These are phyloP conservation scores for Molossus alvarezi DNA, from an alignment of 2,797 vertebrate species.

Conservation along the genomic window DNA sequence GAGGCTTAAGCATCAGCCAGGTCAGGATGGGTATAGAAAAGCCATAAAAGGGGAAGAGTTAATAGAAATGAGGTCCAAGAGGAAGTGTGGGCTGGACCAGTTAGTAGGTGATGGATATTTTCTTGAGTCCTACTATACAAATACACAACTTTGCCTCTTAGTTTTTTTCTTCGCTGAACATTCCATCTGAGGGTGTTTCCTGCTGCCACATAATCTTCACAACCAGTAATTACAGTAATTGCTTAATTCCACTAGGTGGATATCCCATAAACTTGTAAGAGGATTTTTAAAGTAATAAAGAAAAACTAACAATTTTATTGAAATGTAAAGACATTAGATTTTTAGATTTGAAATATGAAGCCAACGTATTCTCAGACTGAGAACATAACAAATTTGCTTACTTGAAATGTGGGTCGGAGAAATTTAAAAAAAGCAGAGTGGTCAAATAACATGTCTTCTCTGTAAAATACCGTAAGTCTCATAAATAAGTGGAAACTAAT, in stretches of 20 bases:
- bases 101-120: neutral
- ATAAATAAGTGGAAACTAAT: neutral
- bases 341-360: neutral
- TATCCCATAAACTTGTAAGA: neutral
- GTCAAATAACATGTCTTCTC: neutral
- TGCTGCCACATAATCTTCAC: neutral
- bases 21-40: neutral
- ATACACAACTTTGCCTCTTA: neutral
- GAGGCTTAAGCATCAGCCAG: neutral
- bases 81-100: neutral
- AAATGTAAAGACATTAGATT: neutral
- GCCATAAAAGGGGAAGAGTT: neutral
- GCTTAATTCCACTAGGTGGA: neutral
- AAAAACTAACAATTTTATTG: neutral
- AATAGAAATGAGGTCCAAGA: neutral
- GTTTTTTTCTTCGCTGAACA: neutral
- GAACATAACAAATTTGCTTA: neutral
- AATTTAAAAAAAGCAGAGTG: neutral
- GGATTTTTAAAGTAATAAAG: slow-evolving; percentile 25
- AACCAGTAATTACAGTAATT: neutral
- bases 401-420: neutral
- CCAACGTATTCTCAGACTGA: neutral
- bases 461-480: neutral
- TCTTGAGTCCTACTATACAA: neutral
- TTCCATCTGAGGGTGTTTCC: neutral